Evolutionary conservation across 2,888 invertebrate genomes (phyloP).

Genomic region (Pantelozetes paolii): DNA sequence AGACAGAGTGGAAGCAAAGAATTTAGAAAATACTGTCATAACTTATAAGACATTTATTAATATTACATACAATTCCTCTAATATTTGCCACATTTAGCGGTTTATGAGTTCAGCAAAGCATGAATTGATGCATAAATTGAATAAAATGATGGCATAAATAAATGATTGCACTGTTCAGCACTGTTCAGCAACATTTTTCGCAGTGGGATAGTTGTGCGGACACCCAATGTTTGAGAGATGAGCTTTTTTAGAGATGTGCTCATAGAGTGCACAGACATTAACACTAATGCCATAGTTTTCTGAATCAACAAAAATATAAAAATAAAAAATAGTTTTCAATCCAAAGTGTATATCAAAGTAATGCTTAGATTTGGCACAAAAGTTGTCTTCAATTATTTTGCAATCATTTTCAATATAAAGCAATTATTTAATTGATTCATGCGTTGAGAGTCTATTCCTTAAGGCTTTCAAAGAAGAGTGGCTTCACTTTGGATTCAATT

Average conservation of each 20-base stretch:
- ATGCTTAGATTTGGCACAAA: background rate
- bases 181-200: background rate
- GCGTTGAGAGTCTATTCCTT: background rate
- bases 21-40: background rate
- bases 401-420: background rate
- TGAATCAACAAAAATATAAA: conserved; percentile 19
- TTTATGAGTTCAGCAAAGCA: background rate
- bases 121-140: conserved; percentile 21
- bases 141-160: conserved; percentile 29
- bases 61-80: too few species aligned
- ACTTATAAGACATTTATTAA: too few species aligned
- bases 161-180: conserved; percentile 14
- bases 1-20: too few species aligned
- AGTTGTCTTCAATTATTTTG: background rate
- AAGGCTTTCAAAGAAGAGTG: too few species aligned
- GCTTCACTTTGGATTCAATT: too few species aligned
- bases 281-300: background rate
- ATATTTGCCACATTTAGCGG: conserved; percentile 19
- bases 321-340: background rate
- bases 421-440: conserved; percentile 11
- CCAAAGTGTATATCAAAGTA: background rate
- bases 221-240: conserved; percentile 22
- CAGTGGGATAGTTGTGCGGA: conserved; percentile 8
- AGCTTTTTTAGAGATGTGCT: background rate
- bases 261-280: background rate